Evolutionary conservation across 1,140 invertebrate species (phyloP), one percentile per base, ranked within the genome.

Genomic region (Ips nitidus): DNA sequence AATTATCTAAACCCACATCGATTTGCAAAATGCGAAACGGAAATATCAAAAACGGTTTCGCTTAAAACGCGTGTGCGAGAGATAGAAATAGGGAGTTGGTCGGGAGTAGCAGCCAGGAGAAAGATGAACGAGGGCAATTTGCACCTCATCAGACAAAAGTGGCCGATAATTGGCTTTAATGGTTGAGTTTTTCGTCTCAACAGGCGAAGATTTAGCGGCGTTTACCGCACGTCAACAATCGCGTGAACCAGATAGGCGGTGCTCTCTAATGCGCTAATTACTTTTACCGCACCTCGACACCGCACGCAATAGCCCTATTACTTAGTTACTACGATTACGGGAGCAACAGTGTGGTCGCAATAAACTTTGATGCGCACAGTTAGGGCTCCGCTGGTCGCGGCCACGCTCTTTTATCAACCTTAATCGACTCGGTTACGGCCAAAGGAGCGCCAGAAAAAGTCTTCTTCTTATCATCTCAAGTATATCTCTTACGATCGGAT

Each of bases 1-100:
- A 78, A 78, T 78, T 78, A 78, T 78, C 71, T 72, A 75, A 77
- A 73, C 75, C 72, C 73, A 74, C 74, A 75, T 59, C 55, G 62
- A 62, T 72, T 63, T 50, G 37, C 38, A 60, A 50, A 58, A 68
- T 68, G 22, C 36, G 52, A 56, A 60, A 57, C 41, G 57, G 41
- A 63, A 56, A 56, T 50, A 50, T 50, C 22, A 50, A 50, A 3
- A 22, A 50, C 45, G 6, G 45, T 50, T 50, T 22, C 22, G 22
- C 22, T 22, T 22, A 22, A 22, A 22, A 22, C 22, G 22, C 22
- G 22, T 50, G 45, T 50, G 45, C 45, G 7, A 22, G 3, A 50
- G 45, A 6, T 50, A 50, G 45, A 50, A 22, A 50, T 1, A 50
- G 45, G 22, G 45, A 22, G 0, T 8, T 6, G 45, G 45, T 6